Conservation (phyloP, 2,113 vertebrate species). For the Egretta garzetta region DNA sequence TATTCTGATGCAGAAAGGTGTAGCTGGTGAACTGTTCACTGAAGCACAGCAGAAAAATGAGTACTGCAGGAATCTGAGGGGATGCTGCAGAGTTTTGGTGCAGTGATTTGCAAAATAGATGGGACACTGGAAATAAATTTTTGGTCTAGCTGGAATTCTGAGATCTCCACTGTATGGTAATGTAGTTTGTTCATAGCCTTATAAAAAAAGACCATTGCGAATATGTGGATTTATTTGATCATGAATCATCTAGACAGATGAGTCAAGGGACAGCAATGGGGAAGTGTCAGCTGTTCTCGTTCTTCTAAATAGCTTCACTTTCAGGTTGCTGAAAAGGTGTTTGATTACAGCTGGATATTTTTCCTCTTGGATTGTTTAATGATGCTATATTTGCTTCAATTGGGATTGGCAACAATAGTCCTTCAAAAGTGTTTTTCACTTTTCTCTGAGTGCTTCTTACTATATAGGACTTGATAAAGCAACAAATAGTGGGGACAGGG, state of each 20-base stretch:
- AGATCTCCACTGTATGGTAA: not conserved
- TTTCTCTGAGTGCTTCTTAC: not conserved
- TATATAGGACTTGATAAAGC: not conserved
- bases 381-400: not conserved
- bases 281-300: slow-evolving; percentile 12
- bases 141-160: not conserved
- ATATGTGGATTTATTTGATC: slow-evolving; percentile 7
- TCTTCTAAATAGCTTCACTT: slow-evolving; percentile 25
- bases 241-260: not conserved
- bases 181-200: not conserved
- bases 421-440: not conserved
- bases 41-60: slow-evolving; percentile 25
- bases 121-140: not conserved
- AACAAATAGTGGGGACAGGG: not conserved
- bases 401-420: not conserved
- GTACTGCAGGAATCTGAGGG: not conserved
- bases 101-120: slow-evolving; percentile 44
- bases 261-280: not conserved
- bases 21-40: not conserved
- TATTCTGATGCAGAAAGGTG: not conserved
- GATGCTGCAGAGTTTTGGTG: slow-evolving; percentile 1
- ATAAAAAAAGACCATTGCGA: not conserved
- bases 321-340: slow-evolving; percentile 26
- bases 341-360: not conserved
- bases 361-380: slow-evolving; percentile 29